Evolutionary conservation across 2,888 invertebrate species (phyloP).

Genomic region (Zaprionus obscuricornis): DNA sequence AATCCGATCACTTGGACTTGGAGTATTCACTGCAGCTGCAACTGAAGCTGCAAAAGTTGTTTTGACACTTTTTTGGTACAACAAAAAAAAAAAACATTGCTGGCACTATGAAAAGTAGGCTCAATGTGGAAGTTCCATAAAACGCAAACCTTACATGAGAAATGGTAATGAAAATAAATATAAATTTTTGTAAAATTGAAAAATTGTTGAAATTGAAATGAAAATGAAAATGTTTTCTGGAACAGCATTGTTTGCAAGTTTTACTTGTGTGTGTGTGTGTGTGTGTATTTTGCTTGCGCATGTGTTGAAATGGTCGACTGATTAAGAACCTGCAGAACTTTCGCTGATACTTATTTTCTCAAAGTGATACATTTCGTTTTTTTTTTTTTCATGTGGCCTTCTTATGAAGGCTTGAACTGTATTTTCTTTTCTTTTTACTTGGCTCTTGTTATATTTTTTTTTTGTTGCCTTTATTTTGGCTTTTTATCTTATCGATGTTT

Average conservation of each 20-base stretch:
- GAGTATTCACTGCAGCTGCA: constrained; percentile 8
- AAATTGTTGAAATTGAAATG: background rate
- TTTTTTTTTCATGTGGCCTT: too few relatives aligned
- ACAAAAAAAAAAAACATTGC: constrained; percentile 36
- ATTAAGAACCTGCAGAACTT: constrained; percentile 51
- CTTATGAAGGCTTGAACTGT: constrained; percentile 1
- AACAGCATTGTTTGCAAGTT: constrained; percentile 1
- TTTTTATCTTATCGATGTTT: constrained; percentile 56
- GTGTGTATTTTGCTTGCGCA: constrained; percentile 7
- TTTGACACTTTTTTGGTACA: constrained; percentile 70
- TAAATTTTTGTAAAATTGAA: background rate
- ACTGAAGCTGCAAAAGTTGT: constrained; percentile 60
- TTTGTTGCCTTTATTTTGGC: too few relatives aligned
- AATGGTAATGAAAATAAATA: background rate
- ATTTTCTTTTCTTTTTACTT: constrained; percentile 17
- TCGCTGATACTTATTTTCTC: constrained; percentile 20
- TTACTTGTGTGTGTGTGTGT: too few relatives aligned
- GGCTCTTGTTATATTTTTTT: constrained; percentile 10
- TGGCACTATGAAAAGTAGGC: constrained; percentile 27
- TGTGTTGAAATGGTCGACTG: constrained; percentile 32
- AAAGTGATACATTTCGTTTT: constrained; percentile 7
- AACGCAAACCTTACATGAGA: too few relatives aligned
- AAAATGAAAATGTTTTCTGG: background rate
- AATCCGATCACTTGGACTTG: background rate
- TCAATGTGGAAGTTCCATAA: constrained; percentile 1